These are phyloP conservation scores for Suncus etruscus DNA, from an alignment of 2,113 vertebrate genomes.

Conservation along the genomic window DNA sequence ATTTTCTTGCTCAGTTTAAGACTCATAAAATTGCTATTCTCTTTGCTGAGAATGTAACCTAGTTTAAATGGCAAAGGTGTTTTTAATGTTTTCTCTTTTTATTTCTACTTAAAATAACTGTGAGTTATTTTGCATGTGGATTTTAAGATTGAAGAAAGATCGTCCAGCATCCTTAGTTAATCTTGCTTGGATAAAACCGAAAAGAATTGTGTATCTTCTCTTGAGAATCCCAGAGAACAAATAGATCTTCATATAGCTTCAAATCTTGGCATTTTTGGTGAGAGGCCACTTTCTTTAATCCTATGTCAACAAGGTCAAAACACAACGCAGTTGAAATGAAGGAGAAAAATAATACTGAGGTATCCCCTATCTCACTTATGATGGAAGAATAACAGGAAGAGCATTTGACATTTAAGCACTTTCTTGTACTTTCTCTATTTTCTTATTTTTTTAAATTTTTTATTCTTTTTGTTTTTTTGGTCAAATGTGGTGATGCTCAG, in stretches of 20 bases:
- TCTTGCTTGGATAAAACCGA: neutral
- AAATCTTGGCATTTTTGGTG: neutral
- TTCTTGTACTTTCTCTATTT: neutral
- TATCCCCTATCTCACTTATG: too few species aligned
- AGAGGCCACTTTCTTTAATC: neutral
- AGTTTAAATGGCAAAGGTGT: neutral
- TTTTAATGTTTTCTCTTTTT: neutral
- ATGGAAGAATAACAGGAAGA: neutral
- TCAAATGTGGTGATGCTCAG: too few species aligned
- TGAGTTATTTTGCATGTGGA: neutral
- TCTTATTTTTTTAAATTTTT: too few species aligned
- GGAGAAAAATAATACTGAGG: too few species aligned
- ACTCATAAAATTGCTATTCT: neutral
- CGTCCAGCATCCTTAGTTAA: neutral
- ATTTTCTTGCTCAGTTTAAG: neutral
- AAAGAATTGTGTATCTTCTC: neutral
- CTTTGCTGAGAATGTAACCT: neutral
- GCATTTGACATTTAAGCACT: neutral
- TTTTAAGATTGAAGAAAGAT: slow-evolving; percentile 43
- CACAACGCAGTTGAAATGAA: too few species aligned
- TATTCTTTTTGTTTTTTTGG: too few species aligned
- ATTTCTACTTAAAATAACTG: neutral
- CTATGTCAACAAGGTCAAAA: too few species aligned
- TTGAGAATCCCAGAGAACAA: neutral
- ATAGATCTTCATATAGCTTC: neutral